These are phyloP conservation scores for Desmophyllum pertusum DNA, from an alignment of 92 coral and sea anemone genomes.

Conservation along the genomic window DNA sequence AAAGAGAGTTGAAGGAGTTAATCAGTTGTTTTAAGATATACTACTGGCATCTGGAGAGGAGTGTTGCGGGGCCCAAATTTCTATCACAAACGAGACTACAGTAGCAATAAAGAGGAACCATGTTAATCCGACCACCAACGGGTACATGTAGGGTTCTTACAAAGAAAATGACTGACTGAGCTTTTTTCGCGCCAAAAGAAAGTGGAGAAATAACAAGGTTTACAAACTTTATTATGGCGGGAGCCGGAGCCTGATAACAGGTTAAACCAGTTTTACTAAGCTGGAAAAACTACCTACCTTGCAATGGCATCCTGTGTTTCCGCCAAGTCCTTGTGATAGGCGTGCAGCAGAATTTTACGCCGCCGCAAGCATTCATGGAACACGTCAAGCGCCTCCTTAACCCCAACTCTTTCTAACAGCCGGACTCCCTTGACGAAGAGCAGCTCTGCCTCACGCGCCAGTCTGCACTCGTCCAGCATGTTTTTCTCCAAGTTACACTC, in stretches of 20 bases:
- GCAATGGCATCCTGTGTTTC: constrained; percentile 97
- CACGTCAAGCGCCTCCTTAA: constrained; percentile 76
- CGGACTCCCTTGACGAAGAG: constrained; percentile 77
- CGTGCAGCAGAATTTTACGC: constrained; percentile 79
- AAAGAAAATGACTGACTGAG: no score
- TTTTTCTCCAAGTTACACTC: constrained; percentile 72
- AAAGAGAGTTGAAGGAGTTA: background rate
- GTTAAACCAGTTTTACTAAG: background rate
- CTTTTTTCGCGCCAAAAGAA: background rate
- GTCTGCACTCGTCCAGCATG: constrained; percentile 68
- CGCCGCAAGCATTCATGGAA: constrained; percentile 85
- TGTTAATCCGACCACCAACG: background rate
- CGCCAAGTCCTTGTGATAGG: constrained; percentile 88
- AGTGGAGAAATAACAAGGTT: background rate
- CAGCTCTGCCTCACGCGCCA: constrained; percentile 81
- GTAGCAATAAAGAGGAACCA: background rate
- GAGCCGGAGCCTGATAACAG: background rate
- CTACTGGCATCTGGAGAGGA: background rate
- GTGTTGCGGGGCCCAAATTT: background rate
- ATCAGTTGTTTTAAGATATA: no score
- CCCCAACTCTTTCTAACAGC: constrained; percentile 82
- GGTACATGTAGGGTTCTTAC: background rate
- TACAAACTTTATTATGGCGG: background rate
- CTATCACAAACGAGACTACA: background rate
- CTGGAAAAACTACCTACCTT: constrained; percentile 72